Percentiles rank a stretch among this genome's conserved stretches.
Conservation (phyloP, 1,140 invertebrate species). For the Bicyclus anynana region DNA sequence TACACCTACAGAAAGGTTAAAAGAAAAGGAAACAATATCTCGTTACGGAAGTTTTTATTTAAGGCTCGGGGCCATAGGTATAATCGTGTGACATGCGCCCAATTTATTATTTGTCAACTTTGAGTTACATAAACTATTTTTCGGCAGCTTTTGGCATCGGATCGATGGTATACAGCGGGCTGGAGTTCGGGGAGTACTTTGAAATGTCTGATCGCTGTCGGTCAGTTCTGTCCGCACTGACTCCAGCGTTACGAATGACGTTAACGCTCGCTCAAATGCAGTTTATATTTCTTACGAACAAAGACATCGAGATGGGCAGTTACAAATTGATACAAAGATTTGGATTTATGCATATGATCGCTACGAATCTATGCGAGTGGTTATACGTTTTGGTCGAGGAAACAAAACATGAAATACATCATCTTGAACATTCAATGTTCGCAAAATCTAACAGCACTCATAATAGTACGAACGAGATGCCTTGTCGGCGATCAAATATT, state of each 20-base stretch:
- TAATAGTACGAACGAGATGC: conserved; percentile 36
- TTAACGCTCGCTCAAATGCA: conserved; percentile 84
- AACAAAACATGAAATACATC: conserved; percentile 87
- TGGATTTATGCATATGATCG: conserved; percentile 90
- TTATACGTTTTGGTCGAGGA: conserved; percentile 89
- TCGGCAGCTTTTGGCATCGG: conserved; percentile 82
- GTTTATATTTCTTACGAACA: conserved; percentile 85
- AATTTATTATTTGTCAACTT: background rate
- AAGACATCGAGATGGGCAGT: conserved; percentile 80
- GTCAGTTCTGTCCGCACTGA: conserved; percentile 79
- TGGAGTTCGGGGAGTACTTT: conserved; percentile 84
- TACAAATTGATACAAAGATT: conserved; percentile 84
- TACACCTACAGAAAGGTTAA: conserved; percentile 53
- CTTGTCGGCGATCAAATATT: conserved; percentile 76
- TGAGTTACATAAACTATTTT: background rate
- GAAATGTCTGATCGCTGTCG: conserved; percentile 78
- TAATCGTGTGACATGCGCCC: background rate
- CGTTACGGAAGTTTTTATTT: conserved; percentile 88
- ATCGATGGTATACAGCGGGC: conserved; percentile 85
- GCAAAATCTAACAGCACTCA: conserved; percentile 26
- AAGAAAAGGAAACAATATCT: conserved; percentile 65
- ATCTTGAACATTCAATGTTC: conserved; percentile 73
- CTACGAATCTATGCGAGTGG: conserved; percentile 90
- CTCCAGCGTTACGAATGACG: conserved; percentile 80
- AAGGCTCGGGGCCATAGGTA: conserved; percentile 86